phyloP scores from a whole-genome alignment of 2,113 vertebrate species.

The Vombatus ursinus region DNA sequence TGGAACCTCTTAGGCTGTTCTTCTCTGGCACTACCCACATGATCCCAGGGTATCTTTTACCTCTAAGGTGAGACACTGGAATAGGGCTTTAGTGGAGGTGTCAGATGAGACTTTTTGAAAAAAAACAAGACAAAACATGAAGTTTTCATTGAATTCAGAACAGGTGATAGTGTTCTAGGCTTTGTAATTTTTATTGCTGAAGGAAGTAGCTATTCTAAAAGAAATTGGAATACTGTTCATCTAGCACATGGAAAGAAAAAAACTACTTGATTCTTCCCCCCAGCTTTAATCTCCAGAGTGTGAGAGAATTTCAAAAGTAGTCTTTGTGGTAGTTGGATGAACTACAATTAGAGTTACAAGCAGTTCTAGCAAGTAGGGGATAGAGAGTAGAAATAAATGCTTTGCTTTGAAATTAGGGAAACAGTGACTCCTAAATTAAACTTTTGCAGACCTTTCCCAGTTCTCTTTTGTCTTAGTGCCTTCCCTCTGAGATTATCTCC shows the following conservation, averaged over 20 bases:
- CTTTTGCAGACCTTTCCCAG: background rate
- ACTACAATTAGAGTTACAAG: slow-evolving; percentile 9
- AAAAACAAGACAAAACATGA: background rate
- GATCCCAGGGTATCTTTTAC: background rate
- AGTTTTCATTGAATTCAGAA: background rate
- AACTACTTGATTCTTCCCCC: background rate
- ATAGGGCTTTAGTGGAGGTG: background rate
- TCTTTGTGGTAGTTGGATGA: background rate
- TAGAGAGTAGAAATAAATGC: background rate
- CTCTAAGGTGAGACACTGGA: background rate
- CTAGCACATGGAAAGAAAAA: slow-evolving; percentile 12
- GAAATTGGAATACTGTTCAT: background rate
- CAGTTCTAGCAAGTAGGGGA: background rate
- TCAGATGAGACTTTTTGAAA: background rate
- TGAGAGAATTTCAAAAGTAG: slow-evolving; percentile 9
- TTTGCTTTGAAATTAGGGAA: background rate
- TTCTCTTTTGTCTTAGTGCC: background rate
- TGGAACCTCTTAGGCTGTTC: background rate
- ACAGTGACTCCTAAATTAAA: background rate
- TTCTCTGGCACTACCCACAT: background rate
- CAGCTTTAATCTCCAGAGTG: slow-evolving; percentile 44
- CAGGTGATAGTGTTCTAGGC: background rate
- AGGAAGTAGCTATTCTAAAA: slow-evolving; percentile 35
- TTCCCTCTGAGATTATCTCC: background rate
- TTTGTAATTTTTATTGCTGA: slow-evolving; percentile 23